phyloP scores from a whole-genome alignment of 2,113 vertebrate genomes.

The Heptranchias perlo region DNA sequence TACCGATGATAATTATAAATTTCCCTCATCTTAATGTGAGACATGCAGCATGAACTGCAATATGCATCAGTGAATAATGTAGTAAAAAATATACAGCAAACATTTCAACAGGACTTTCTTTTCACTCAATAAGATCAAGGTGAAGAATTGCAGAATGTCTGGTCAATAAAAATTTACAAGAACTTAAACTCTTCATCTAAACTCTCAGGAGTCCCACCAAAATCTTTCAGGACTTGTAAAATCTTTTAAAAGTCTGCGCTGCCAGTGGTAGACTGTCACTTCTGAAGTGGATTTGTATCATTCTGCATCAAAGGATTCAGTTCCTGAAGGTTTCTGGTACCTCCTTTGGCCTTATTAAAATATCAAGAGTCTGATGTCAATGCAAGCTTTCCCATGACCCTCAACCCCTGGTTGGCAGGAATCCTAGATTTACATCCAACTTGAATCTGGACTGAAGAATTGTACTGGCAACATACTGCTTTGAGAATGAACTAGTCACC shows the following conservation, averaged over 20 bases:
- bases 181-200: not conserved
- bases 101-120: not conserved
- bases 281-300: not conserved
- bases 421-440: not conserved
- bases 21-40: not conserved
- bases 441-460: not conserved
- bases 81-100: not conserved
- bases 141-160: not conserved
- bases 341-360: not conserved
- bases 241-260: not conserved
- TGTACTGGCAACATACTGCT: not conserved
- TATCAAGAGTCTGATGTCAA: not conserved
- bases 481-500: not conserved
- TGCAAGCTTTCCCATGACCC: not conserved
- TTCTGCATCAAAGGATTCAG: not conserved
- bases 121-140: not conserved
- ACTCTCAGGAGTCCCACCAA: constrained; percentile 2
- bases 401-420: not conserved
- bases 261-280: not conserved
- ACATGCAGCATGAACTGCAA: not conserved
- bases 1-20: not conserved
- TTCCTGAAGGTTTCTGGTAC: not conserved
- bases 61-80: not conserved
- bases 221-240: not conserved
- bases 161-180: not conserved